Percentiles rank a stretch among this genome's conserved stretches.
Conservation (phyloP, 2,888 invertebrate species). For the Plusia festucae region DNA sequence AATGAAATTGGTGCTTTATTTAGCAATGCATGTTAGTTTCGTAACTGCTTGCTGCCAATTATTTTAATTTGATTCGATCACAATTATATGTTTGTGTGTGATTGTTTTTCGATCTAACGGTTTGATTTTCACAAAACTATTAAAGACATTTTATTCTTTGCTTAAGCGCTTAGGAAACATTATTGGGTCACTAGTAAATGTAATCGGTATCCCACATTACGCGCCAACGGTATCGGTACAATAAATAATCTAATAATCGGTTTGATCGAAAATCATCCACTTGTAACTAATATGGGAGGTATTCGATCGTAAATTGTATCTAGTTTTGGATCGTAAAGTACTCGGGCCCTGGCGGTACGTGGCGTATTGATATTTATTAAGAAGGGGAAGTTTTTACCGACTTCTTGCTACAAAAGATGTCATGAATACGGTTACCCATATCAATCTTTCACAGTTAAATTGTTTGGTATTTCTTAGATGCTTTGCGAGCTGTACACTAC, state of each 20-base stretch:
- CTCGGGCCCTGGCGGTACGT: conserved; percentile 50
- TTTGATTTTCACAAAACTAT: neutral
- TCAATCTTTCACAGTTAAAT: conserved; percentile 55
- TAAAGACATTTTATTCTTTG: neutral
- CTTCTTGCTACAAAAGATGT: conserved; percentile 36
- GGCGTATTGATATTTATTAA: conserved; percentile 47
- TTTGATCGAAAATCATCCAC: conserved; percentile 57
- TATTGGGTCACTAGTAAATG: conserved; percentile 36
- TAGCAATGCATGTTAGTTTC: conserved; percentile 20
- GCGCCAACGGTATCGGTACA: conserved; percentile 55
- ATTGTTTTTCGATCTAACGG: too few relatives aligned
- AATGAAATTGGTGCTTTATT: conserved; percentile 26
- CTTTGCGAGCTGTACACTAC: neutral
- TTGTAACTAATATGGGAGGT: conserved; percentile 58
- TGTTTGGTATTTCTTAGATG: conserved; percentile 35
- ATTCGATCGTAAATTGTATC: conserved; percentile 56
- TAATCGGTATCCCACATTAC: conserved; percentile 60
- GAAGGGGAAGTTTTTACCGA: conserved; percentile 31
- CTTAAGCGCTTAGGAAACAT: conserved; percentile 10
- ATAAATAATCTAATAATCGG: conserved; percentile 59
- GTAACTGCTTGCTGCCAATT: neutral
- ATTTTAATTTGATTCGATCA: too few relatives aligned
- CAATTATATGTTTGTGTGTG: too few relatives aligned
- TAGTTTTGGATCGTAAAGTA: conserved; percentile 61
- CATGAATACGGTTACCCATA: conserved; percentile 46